Conservation (phyloP, 2,888 invertebrate species). For the Hermaeophaga mercurialis region DNA sequence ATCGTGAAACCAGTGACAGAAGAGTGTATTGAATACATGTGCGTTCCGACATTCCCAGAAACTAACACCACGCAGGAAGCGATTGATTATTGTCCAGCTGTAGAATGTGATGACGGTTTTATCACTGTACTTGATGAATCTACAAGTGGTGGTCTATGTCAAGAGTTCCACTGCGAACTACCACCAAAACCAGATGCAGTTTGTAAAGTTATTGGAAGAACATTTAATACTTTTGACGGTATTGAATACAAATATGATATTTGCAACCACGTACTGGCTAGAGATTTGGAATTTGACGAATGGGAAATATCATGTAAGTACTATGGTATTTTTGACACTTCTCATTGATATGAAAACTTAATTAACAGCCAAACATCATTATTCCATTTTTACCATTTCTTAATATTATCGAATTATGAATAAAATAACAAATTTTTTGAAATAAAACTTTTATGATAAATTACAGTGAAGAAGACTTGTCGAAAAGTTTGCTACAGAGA, state of each 20-base stretch:
- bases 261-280: conserved; percentile 78
- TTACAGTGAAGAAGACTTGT: conserved; percentile 71
- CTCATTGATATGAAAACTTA: too few species aligned
- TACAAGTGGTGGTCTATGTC: conserved; percentile 40
- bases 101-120: conserved; percentile 62
- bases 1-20: conserved; percentile 19
- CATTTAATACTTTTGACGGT: conserved; percentile 80
- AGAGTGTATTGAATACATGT: conserved; percentile 59
- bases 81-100: conserved; percentile 49
- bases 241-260: conserved; percentile 79
- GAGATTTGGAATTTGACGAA: conserved; percentile 68
- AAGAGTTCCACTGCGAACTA: conserved; percentile 66
- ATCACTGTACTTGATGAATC: conserved; percentile 41
- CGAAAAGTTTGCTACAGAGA: conserved; percentile 65
- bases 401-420: too few species aligned
- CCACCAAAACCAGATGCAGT: conserved; percentile 67
- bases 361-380: too few species aligned
- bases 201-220: conserved; percentile 76
- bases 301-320: conserved; percentile 74
- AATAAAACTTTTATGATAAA: too few species aligned
- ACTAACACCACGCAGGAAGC: conserved; percentile 21
- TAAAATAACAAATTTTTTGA: too few species aligned
- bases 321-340: too few species aligned
- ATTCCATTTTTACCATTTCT: too few species aligned
- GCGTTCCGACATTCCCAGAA: conserved; percentile 55